These are phyloP conservation scores for Calonectris borealis DNA, from an alignment of 2,113 vertebrate genomes.

Conservation along the genomic window DNA sequence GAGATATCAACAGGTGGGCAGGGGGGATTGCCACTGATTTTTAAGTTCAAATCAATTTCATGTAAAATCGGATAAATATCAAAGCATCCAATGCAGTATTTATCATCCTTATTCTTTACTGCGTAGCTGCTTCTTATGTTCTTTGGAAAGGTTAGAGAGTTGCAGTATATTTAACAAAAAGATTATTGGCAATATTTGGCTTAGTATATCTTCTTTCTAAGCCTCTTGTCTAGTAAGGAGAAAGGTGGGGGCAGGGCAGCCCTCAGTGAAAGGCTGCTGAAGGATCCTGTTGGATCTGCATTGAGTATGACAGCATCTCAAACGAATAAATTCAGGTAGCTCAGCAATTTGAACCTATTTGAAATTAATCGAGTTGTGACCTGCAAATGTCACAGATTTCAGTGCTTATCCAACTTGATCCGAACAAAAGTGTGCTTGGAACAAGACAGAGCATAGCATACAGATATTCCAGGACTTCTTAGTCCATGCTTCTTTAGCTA, in stretches of 20 bases:
- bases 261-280: not conserved
- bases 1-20: not conserved
- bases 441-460: not conserved
- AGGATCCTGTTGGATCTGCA: not conserved
- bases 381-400: not conserved
- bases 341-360: not conserved
- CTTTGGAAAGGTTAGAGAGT: not conserved
- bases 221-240: not conserved
- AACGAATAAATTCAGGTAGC: not conserved
- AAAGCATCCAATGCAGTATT: not conserved
- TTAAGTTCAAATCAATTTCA: not conserved
- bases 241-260: not conserved
- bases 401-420: not conserved
- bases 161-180: not conserved
- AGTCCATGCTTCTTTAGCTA: not conserved
- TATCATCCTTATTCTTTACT: not conserved
- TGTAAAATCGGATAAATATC: not conserved
- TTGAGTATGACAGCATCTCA: not conserved
- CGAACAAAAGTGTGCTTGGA: not conserved
- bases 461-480: not conserved
- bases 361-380: not conserved
- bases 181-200: not conserved
- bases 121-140: not conserved
- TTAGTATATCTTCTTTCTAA: not conserved
- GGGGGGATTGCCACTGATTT: not conserved